Conservation (phyloP, 2,113 vertebrate genomes). For the Gymnarchus niloticus region DNA sequence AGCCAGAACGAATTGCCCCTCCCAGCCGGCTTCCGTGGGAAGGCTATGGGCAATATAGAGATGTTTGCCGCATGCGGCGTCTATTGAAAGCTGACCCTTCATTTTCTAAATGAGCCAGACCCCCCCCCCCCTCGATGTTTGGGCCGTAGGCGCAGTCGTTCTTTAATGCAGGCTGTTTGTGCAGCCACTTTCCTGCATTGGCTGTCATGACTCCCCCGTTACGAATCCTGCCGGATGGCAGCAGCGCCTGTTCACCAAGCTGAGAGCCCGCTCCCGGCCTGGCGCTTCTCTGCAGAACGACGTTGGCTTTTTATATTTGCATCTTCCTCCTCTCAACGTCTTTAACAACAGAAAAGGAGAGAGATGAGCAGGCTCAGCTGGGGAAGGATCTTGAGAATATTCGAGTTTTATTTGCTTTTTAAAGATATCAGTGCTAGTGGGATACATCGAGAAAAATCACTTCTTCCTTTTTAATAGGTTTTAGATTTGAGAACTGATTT, state of each 20-base stretch:
- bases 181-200: background rate
- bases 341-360: background rate
- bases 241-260: too few species aligned
- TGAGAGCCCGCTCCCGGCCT: background rate
- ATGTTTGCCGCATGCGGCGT: background rate
- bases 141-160: background rate
- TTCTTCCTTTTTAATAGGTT: background rate
- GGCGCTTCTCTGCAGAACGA: background rate
- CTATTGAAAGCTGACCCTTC: background rate
- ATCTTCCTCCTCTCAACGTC: background rate
- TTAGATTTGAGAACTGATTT: slow-evolving; percentile 17
- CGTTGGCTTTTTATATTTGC: background rate
- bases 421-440: background rate
- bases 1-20: background rate
- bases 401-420: too few species aligned
- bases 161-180: background rate
- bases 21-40: background rate
- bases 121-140: background rate
- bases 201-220: background rate
- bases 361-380: background rate
- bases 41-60: background rate
- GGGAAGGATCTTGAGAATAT: background rate
- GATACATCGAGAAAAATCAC: background rate
- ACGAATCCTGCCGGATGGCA: background rate
- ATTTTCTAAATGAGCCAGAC: background rate